Base-by-base conservation (phyloP, 1,140 invertebrate genomes). In the Drosophila watanabei region DNA sequence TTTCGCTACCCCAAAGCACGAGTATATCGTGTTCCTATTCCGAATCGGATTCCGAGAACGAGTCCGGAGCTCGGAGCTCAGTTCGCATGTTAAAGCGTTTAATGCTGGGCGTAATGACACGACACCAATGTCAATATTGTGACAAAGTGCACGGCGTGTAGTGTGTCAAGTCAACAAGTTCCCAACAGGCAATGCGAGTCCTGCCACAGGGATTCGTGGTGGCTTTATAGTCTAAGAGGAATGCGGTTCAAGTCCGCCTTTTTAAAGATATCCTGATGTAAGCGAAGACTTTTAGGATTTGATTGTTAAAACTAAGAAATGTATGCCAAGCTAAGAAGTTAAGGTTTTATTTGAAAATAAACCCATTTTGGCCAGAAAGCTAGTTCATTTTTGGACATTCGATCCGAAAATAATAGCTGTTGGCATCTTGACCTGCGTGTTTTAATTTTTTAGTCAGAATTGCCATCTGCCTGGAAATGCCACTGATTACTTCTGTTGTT, bases 61-160 rank as follows among this genome's bases (percentile, higher is more conserved):
- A 41, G 20, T 56, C 52, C 32, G 32, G 33, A 20, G 35, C 54
- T 39, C 54, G 54, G 24, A 24, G 54, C 54, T 57, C 76, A 24
- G 54, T 35, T 57, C 76, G 86, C 86, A 90, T 90, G 86, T 90
- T 75, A 79, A 80, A 88, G 83, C 83, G 66, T 88, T 89, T 90
- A 89, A 89, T 90, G 72, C 59, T 76, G 56, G 82, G 57, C 79
- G 77, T 90, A 89, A 89, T 82, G 86, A 89, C 86, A 89, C 85
- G 86, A 89, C 86, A 89, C 86, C 86, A 89, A 86, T 90, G 86
- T 79, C 86, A 90, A 90, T 86, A 90, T 82, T 79, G 73, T 66
- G 76, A 75, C 52, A 77, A 85, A 89, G 54, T 81, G 80, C 75
- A 75, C 56, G 80, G 46, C 63, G 59, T 58, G 54, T 60, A 72